phyloP scores from a whole-genome alignment of 2,888 invertebrate species.

The Ormyrus labotus region DNA sequence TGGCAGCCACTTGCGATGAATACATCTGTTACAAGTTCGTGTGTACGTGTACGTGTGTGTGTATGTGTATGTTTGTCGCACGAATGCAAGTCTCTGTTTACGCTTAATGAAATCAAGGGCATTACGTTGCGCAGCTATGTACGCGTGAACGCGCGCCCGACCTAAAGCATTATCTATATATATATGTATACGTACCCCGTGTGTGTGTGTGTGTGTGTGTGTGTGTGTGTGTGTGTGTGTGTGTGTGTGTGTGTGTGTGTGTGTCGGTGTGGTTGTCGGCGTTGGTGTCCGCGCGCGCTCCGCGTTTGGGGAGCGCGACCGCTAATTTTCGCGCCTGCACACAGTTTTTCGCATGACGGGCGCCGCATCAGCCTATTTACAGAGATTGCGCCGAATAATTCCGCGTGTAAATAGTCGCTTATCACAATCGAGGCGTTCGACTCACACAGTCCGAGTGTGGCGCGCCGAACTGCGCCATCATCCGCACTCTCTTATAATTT shows the following conservation, averaged over 20 bases:
- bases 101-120: no score
- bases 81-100: no score
- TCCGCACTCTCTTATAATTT: constrained; percentile 8
- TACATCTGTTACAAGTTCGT: background rate
- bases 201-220: background rate
- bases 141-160: constrained; percentile 2
- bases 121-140: background rate
- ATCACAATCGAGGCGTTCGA: background rate
- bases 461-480: no score
- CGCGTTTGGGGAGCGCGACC: no score
- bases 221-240: background rate
- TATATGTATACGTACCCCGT: background rate
- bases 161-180: constrained; percentile 1
- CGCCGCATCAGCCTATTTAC: constrained; percentile 16
- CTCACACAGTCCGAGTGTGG: background rate
- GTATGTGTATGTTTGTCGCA: background rate
- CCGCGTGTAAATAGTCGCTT: background rate
- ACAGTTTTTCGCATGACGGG: background rate
- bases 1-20: no score
- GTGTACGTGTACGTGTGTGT: background rate
- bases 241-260: background rate
- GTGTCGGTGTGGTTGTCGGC: no score
- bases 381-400: background rate
- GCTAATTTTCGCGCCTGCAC: no score
- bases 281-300: no score